phyloP scores from a whole-genome alignment of 2,888 invertebrate species.

The Azorinus chamasolen region DNA sequence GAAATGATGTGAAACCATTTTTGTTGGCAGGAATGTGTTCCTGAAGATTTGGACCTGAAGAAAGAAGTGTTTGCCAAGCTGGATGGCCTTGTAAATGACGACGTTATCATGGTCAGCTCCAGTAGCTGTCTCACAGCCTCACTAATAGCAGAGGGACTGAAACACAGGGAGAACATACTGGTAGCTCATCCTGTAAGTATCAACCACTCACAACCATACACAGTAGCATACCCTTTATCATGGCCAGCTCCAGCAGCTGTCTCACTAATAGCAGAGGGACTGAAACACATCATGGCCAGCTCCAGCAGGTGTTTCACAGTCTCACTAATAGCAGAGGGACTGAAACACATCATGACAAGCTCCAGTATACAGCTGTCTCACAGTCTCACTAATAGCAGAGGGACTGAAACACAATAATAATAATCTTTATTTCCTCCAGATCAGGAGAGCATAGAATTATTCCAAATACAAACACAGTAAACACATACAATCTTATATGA shows the following conservation, averaged over 20 bases:
- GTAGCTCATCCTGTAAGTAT: slow-evolving; percentile 92
- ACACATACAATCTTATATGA: too few relatives aligned
- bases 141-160: slow-evolving; percentile 92
- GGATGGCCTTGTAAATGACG: slow-evolving; percentile 89
- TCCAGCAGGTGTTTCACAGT: slow-evolving; percentile 98
- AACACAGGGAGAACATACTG: slow-evolving; percentile 88
- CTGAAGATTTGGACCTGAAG: slow-evolving; percentile 95
- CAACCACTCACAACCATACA: too few relatives aligned
- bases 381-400: slow-evolving; percentile 95
- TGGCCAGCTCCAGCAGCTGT: too few relatives aligned
- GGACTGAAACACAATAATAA: too few relatives aligned
- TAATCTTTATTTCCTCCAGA: too few relatives aligned
- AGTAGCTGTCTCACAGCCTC: slow-evolving; percentile 98
- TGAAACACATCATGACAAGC: slow-evolving; percentile 95
- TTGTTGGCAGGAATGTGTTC: slow-evolving; percentile 93
- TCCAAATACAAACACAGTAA: too few relatives aligned
- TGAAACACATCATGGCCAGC: slow-evolving; percentile 95
- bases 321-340: slow-evolving; percentile 93
- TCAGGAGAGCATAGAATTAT: too few relatives aligned
- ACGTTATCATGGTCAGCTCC: slow-evolving; percentile 93
- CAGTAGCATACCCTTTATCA: too few relatives aligned
- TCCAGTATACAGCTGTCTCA: slow-evolving; percentile 97
- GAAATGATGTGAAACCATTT: too few relatives aligned
- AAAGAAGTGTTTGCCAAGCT: slow-evolving; percentile 92
- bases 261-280: too few relatives aligned